Conservation (phyloP, 2,797 vertebrate species). For the Macropus fuliginosus region DNA sequence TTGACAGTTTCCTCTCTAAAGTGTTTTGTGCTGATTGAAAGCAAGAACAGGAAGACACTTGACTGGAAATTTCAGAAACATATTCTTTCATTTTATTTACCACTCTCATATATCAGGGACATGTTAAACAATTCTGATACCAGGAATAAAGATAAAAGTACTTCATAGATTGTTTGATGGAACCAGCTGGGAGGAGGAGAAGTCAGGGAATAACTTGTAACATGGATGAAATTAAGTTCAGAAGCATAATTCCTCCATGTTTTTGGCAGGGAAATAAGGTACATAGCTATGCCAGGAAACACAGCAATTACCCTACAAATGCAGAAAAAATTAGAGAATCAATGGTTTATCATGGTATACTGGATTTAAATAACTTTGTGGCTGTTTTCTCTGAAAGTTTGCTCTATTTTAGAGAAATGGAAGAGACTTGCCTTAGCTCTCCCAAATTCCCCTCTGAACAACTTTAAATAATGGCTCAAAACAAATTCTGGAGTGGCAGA, state of each 20-base stretch:
- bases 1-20: neutral
- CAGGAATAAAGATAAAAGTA: neutral
- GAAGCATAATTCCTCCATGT: neutral
- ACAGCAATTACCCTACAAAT: neutral
- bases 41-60: neutral
- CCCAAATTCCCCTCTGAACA: neutral
- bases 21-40: neutral
- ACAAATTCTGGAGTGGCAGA: neutral
- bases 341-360: neutral
- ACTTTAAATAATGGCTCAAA: neutral
- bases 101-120: neutral
- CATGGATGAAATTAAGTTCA: neutral
- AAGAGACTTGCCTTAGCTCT: neutral
- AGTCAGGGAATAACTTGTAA: neutral
- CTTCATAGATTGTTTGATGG: neutral
- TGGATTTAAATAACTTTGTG: neutral
- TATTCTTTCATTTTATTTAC: neutral
- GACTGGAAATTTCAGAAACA: neutral
- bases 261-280: neutral
- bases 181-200: neutral
- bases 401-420: neutral
- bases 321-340: neutral
- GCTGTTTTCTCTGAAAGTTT: neutral
- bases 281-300: neutral
- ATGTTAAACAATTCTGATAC: neutral